These are phyloP conservation scores for Esox lucius DNA, from an alignment of 2,797 vertebrate genomes.

Conservation along the genomic window DNA sequence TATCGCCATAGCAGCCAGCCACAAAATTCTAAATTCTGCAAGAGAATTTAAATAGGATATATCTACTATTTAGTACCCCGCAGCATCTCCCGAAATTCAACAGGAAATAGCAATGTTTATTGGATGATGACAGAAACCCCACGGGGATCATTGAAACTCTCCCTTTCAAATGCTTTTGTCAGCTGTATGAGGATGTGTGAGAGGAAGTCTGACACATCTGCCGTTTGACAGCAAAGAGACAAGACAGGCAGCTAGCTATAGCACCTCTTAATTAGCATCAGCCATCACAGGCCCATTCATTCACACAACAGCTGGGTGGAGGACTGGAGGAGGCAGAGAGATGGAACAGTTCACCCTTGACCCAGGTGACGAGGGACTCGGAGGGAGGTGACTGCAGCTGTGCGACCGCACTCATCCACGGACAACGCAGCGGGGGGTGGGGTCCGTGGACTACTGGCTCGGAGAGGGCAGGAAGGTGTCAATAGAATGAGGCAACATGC, in stretches of 20 bases:
- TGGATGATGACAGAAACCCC: neutral
- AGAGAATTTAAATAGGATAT: too few relatives aligned
- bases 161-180: neutral
- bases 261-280: conserved; percentile 57
- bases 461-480: neutral
- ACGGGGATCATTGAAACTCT: neutral
- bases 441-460: neutral
- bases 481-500: neutral
- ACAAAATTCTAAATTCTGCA: neutral
- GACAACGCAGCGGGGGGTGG: neutral
- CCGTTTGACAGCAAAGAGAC: conserved; percentile 35
- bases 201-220: conserved; percentile 50
- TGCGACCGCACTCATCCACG: neutral
- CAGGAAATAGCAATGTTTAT: neutral
- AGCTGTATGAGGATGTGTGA: conserved; percentile 12
- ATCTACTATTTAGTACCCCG: too few relatives aligned
- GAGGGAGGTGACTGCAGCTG: neutral
- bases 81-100: neutral
- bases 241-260: conserved; percentile 28
- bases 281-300: conserved; percentile 30
- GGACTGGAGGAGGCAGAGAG: conserved; percentile 26
- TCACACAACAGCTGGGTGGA: conserved; percentile 47
- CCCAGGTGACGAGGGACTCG: conserved; percentile 38
- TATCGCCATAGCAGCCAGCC: neutral
- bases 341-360: conserved; percentile 31